Conservation (phyloP, 1,140 invertebrate genomes). For the Daktulosphaira vitifoliae region DNA sequence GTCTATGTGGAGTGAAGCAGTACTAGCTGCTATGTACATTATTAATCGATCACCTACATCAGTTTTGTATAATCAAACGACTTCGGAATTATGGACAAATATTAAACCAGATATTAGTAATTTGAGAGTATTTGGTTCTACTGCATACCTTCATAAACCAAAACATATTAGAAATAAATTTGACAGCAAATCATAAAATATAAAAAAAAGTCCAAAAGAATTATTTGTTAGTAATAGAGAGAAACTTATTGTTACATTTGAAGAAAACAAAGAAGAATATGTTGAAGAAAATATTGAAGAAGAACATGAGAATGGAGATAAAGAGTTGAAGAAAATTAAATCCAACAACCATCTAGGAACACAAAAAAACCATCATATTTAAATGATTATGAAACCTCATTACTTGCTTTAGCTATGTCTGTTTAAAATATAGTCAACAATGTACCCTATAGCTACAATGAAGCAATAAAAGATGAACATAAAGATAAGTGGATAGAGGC, state of each 20-base stretch:
- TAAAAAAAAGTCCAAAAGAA: too few relatives aligned
- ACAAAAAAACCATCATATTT: too few relatives aligned
- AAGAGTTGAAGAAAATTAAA: too few relatives aligned
- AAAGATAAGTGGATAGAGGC: constrained; percentile 38
- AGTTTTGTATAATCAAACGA: constrained; percentile 21
- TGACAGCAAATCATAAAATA: neutral
- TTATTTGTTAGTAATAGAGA: too few relatives aligned
- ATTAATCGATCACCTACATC: constrained; percentile 29
- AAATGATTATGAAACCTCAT: neutral
- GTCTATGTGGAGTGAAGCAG: constrained; percentile 41
- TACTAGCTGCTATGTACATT: constrained; percentile 32
- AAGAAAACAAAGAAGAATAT: too few relatives aligned
- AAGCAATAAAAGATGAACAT: constrained; percentile 35
- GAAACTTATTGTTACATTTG: too few relatives aligned
- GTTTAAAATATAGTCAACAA: neutral
- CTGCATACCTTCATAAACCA: neutral
- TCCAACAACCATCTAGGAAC: too few relatives aligned
- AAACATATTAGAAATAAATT: neutral
- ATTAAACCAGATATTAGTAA: constrained; percentile 36
- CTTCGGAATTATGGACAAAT: constrained; percentile 27
- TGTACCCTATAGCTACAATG: neutral
- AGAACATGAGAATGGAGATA: too few relatives aligned
- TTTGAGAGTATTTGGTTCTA: constrained; percentile 40
- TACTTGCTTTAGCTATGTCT: neutral
- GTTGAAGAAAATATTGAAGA: too few relatives aligned